Base-by-base conservation (phyloP, 2,797 vertebrate genomes). In the Tapirus indicus region DNA sequence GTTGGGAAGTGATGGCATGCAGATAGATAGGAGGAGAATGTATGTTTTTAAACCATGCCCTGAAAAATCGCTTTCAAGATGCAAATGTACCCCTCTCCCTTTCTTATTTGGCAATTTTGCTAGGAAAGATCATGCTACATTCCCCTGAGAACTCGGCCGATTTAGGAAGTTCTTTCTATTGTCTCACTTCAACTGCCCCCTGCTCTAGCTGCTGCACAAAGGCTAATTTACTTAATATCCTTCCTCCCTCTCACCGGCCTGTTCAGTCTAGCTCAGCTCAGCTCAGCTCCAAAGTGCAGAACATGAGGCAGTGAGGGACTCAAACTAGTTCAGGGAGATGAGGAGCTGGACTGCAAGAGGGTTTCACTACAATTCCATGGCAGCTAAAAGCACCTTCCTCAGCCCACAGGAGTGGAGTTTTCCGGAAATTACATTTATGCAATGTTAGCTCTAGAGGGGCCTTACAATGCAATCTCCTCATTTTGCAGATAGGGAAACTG, bases 111-210 rank as follows among this genome's bases (percentile, higher is more conserved):
- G 82, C 94, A 75, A 90, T 74, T 82, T 35, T 75, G n/a, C 38
- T 49, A 49, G 52, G 78, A 91, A 94, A 89, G 69, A 64, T 92
- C 68, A 77, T 9, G 23, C 66, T 62, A 29, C 4, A 5, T 32
- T 82, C 66, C 54, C 68, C 54, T 9, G 52, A 93, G 58, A 60
- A 38, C 29, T 10, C 2, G 0, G 44, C 49, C 2, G 58, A 74
- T 17, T 49, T 78, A 78, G 88, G 38, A 95, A 95, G 75, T 94
- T 78, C 86, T 52, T 88, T 49, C 75, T 84, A 4, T 32, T 47
- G 52, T 91, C 86, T 95, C 62, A 49, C 72, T 66, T 58, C 12
- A 47, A 44, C 41, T 71, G 41, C 41, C 85, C 41, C 38, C 56
- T 66, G 21, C 41, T 91, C 20, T 3, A 68, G 60, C 58, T 64